Evolutionary conservation across 2,888 invertebrate genomes (phyloP).

Genomic region (Melinopterus prodromus): DNA sequence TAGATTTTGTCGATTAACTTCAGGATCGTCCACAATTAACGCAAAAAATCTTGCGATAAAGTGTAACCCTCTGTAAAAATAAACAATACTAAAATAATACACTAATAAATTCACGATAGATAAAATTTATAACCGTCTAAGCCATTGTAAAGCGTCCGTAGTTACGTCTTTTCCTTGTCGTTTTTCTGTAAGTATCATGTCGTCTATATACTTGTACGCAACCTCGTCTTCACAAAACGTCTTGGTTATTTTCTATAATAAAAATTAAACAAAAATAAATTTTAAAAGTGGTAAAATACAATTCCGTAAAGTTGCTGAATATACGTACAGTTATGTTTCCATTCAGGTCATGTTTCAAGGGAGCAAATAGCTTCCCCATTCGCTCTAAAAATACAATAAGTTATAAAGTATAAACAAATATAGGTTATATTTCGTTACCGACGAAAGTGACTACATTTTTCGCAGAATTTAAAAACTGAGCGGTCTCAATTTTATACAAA

Average conservation of each 20-base stretch:
- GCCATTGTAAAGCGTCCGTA: slow-evolving; percentile 36
- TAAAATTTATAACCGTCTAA: slow-evolving; percentile 54
- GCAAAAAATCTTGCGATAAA: slow-evolving; percentile 69
- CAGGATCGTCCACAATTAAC: slow-evolving; percentile 62
- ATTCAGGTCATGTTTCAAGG: slow-evolving; percentile 79
- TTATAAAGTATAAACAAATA: neutral
- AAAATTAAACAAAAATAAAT: slow-evolving; percentile 11
- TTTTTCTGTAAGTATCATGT: slow-evolving; percentile 72
- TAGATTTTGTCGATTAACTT: slow-evolving; percentile 63
- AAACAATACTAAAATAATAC: neutral
- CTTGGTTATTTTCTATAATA: slow-evolving; percentile 69
- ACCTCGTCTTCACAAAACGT: slow-evolving; percentile 64
- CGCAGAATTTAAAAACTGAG: slow-evolving; percentile 31
- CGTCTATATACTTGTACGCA: slow-evolving; percentile 69
- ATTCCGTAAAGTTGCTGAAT: neutral
- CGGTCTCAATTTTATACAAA: slow-evolving; percentile 28
- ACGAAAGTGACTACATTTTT: slow-evolving; percentile 31
- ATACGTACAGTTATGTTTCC: slow-evolving; percentile 76
- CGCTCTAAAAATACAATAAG: slow-evolving; percentile 66
- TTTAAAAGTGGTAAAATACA: too few relatives aligned
- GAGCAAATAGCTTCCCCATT: slow-evolving; percentile 77
- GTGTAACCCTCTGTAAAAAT: slow-evolving; percentile 65
- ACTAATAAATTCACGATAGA: slow-evolving; percentile 4
- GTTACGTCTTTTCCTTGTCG: slow-evolving; percentile 58
- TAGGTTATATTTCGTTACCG: slow-evolving; percentile 26